These are phyloP conservation scores for Hexactinellida sp. DNA, from an alignment of 37 sponge, comb jelly and placozoan species.

Conservation along the genomic window DNA sequence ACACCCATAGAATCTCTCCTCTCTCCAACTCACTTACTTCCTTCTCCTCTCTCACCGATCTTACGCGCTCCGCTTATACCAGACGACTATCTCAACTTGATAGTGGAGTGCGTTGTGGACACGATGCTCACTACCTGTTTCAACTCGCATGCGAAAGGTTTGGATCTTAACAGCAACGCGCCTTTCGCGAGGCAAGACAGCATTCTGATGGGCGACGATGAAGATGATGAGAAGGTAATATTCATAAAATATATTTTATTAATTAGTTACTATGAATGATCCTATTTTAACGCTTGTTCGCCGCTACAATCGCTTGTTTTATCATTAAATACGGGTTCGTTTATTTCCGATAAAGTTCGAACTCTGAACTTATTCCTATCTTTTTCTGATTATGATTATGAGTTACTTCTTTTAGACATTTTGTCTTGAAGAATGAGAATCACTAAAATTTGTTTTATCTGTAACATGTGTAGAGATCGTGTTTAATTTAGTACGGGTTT, in stretches of 20 bases:
- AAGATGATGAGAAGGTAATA: background rate
- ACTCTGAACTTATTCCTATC: background rate
- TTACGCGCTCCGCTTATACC: background rate
- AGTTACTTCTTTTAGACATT: too few species aligned
- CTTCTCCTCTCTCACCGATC: background rate
- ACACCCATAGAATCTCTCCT: background rate
- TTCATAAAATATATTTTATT: background rate
- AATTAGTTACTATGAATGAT: background rate
- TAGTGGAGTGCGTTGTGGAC: background rate
- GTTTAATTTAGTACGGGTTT: background rate
- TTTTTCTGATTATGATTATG: background rate
- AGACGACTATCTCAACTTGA: background rate
- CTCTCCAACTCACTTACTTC: background rate
- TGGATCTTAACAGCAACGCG: background rate
- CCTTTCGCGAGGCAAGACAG: background rate
- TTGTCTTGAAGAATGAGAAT: too few species aligned
- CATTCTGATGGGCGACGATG: background rate
- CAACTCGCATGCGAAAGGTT: slow-evolving; percentile 8
- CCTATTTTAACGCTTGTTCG: background rate
- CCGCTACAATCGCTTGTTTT: background rate
- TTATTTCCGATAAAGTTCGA: background rate
- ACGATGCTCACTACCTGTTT: background rate
- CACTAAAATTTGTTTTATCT: too few species aligned
- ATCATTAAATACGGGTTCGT: background rate
- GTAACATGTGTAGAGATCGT: too few species aligned